Evolutionary conservation across 2,797 vertebrate species (phyloP).

Genomic region (Megalops cyprinoides): DNA sequence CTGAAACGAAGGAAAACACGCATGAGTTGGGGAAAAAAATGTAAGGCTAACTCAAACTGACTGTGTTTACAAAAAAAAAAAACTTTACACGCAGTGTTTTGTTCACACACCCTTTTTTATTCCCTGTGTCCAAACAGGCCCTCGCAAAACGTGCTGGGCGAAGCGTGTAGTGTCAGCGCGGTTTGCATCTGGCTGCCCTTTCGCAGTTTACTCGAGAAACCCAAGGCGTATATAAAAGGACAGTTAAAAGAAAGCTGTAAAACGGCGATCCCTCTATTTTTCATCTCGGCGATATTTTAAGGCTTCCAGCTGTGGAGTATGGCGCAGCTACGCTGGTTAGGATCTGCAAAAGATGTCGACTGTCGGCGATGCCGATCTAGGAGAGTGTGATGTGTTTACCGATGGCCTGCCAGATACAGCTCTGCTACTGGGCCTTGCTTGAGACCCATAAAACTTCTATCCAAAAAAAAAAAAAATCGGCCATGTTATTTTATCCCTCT

Average conservation of each 20-base stretch:
- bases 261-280: conserved; percentile 33
- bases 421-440: background rate
- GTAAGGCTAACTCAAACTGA: background rate
- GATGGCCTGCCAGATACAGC: background rate
- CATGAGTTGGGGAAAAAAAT: background rate
- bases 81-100: conserved; percentile 43
- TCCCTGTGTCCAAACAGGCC: conserved; percentile 27
- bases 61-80: conserved; percentile 20
- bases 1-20: background rate
- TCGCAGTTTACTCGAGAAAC: conserved; percentile 34
- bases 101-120: conserved; percentile 35
- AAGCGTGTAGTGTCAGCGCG: conserved; percentile 7
- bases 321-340: conserved; percentile 14
- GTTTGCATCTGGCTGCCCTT: conserved; percentile 11
- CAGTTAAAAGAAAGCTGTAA: conserved; percentile 40
- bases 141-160: background rate
- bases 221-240: conserved; percentile 13
- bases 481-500: too few relatives aligned
- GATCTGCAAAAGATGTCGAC: background rate
- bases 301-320: conserved; percentile 19
- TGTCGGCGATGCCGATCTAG: background rate
- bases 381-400: background rate
- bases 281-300: conserved; percentile 14
- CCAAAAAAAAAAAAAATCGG: too few relatives aligned
- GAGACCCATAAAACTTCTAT: too few relatives aligned